Percentiles rank a stretch among this genome's conserved stretches.
phyloP scores from a whole-genome alignment of 2,113 vertebrate genomes.

The Camelus bactrianus region DNA sequence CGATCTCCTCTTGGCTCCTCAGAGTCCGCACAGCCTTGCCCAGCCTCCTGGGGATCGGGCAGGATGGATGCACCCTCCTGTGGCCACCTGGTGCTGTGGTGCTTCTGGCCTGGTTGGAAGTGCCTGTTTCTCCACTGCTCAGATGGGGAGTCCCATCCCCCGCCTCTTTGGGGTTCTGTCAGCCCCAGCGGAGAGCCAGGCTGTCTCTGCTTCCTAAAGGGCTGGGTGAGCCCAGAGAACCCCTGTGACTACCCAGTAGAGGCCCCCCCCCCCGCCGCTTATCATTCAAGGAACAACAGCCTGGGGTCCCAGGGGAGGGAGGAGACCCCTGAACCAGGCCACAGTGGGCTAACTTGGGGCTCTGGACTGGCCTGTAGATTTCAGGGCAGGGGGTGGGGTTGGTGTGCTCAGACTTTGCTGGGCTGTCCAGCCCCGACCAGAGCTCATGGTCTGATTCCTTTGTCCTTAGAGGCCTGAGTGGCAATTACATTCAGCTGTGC shows the following conservation, averaged over 20 bases:
- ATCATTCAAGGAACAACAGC: not conserved
- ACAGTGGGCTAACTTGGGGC: fast-evolving
- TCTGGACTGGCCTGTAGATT: fast-evolving
- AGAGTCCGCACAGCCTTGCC: not conserved
- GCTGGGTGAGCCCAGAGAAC: not conserved
- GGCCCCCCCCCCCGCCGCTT: not conserved
- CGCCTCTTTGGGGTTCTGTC: not conserved
- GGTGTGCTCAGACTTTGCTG: fast-evolving
- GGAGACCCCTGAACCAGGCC: not conserved
- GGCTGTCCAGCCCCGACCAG: not conserved
- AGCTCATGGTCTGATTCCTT: not conserved
- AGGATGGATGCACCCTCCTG: too few relatives aligned
- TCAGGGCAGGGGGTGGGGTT: fast-evolving
- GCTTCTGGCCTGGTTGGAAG: not conserved
- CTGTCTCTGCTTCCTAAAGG: not conserved
- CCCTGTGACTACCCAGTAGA: not conserved
- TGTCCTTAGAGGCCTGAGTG: fast-evolving
- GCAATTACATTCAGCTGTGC: conserved; percentile 56
- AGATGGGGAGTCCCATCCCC: not conserved
- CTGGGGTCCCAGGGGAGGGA: not conserved
- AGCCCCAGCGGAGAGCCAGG: not conserved
- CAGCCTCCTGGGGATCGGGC: not conserved
- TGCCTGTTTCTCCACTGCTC: not conserved
- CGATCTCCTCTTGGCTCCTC: not conserved
- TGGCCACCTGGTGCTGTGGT: too few relatives aligned